Evolutionary conservation across 2,797 vertebrate genomes (phyloP).

Genomic region (Chrysocyon brachyurus): DNA sequence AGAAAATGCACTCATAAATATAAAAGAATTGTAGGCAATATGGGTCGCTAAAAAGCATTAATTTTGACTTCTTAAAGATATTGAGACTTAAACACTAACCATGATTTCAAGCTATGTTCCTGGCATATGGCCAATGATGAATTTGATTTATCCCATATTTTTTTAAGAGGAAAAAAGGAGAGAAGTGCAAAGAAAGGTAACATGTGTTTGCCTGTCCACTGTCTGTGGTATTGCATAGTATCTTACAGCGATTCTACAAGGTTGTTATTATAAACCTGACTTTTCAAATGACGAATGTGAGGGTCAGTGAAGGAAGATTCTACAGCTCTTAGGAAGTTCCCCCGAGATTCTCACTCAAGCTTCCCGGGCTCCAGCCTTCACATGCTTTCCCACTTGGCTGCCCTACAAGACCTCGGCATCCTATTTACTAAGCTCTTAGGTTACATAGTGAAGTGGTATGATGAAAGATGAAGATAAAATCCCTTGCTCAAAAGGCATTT

Average conservation of each 20-base stretch:
- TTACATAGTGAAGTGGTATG: background rate
- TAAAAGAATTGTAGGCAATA: slow-evolving; percentile 3
- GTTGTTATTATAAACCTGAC: background rate
- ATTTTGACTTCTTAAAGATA: slow-evolving; percentile 41
- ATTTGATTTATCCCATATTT: background rate
- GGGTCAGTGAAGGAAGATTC: background rate
- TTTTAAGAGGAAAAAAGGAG: background rate
- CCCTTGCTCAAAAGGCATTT: background rate
- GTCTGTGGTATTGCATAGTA: background rate
- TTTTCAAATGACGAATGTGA: background rate
- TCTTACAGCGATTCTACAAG: background rate
- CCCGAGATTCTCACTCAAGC: background rate
- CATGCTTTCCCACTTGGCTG: background rate
- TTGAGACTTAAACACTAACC: background rate
- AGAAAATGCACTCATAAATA: slow-evolving; percentile 20
- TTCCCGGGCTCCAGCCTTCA: background rate
- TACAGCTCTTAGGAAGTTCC: background rate
- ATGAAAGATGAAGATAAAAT: background rate
- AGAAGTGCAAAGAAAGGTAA: background rate
- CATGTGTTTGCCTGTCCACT: background rate
- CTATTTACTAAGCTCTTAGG: background rate
- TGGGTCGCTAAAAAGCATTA: background rate
- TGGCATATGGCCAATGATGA: background rate
- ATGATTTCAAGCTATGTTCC: background rate
- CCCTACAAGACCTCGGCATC: background rate